phyloP scores from a whole-genome alignment of 2,888 invertebrate species.

The Phortica magna region DNA sequence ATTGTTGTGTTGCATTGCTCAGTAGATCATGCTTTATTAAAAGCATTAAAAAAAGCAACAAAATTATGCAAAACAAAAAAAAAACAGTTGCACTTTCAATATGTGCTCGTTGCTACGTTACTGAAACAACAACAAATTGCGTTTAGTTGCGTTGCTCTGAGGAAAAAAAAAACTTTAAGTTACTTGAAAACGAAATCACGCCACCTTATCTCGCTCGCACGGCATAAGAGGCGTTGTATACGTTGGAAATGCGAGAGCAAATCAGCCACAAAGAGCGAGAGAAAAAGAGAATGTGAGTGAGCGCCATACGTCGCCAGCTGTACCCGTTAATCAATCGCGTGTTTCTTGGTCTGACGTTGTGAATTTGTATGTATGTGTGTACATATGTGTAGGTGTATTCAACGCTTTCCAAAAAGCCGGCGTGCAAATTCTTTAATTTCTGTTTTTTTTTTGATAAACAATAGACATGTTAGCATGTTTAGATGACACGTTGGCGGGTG shows the following conservation, averaged over 20 bases:
- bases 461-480: constrained; percentile 50
- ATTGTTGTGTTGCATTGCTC: not conserved
- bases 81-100: not conserved
- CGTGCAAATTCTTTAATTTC: not conserved
- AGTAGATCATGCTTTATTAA: not conserved
- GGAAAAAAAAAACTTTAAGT: constrained; percentile 63
- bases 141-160: constrained; percentile 33
- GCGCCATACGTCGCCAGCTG: not conserved
- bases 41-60: not conserved
- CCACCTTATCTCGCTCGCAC: constrained; percentile 69
- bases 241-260: not conserved
- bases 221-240: not conserved
- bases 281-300: not conserved
- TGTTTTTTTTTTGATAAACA: constrained; percentile 24
- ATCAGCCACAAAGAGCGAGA: not conserved
- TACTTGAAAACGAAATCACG: constrained; percentile 76
- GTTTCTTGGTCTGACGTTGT: not conserved
- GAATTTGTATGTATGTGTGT: not conserved
- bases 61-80: not conserved
- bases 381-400: not conserved
- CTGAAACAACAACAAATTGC: constrained; percentile 36
- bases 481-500: not conserved
- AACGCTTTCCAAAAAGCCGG: constrained; percentile 9
- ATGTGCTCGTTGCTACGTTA: constrained; percentile 8
- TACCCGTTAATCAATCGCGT: constrained; percentile 20